Evolutionary conservation across 2,797 vertebrate genomes (phyloP), one percentile per base, ranked within the genome.

Genomic region (Hemibagrus guttatus): DNA sequence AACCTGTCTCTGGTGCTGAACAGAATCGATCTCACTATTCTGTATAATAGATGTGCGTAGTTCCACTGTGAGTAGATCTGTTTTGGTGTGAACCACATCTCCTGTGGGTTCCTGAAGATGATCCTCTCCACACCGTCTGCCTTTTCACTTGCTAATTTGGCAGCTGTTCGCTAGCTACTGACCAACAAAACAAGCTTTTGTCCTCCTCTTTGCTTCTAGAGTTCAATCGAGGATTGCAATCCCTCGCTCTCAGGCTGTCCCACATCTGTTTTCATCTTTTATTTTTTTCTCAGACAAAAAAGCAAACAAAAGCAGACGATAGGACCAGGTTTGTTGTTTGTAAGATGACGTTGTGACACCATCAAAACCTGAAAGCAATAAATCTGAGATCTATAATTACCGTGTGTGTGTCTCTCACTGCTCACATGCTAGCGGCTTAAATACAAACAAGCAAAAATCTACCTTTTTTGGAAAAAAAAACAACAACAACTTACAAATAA

Each of bases 301-400:
- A 54, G 88, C 88, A 89, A 92, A 91, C 93, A 92, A 92, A 91
- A 46, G 81, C n/a, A 80, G 84, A 88, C 35, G 90, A 90, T 54
- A 49, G 35, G 31, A 82, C 84, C 82, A 87, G 52, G 87, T 91
- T 85, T 89, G 88, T 91, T 87, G 89, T 90, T 74, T 89, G 64
- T 79, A 3, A 84, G 88, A 84, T 91, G 35, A 87, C 81, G 88
- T 84, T 86, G 74, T 89, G 83, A 89, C 90, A 91, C 83, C 83
- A 82, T 78, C 81, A 56, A 93, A 90, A 83, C 63, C 46, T 88
- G 46, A 93, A 92, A 87, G 28, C 91, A 95, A 94, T 93, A 93
- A 93, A 95, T 93, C 93, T 93, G 93, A 93, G 89, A 83, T 89
- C 82, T 83, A 82, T 82, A 89, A 81, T 68, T 19, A 79, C 28